Evolutionary conservation across 2,888 invertebrate genomes (phyloP), one percentile per base, ranked within the genome.

Genomic region (Cephus pygmeus): DNA sequence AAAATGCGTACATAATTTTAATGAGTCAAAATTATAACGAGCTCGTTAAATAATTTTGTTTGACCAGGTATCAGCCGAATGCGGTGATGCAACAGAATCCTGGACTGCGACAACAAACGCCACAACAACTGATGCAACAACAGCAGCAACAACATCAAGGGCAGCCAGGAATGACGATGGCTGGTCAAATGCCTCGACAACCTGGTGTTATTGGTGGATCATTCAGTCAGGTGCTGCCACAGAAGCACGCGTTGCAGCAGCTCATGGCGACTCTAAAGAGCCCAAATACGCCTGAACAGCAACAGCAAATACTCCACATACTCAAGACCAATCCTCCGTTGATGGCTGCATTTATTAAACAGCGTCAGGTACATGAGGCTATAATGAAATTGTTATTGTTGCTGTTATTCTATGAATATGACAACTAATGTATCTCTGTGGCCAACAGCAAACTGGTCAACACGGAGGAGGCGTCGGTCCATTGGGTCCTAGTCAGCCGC

Each of bases 311-410:
- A 81, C 93, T 98, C 81, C 95, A 96, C 88, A 97, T 98, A 88
- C 94, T 98, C 82, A 98, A 98, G 92, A 96, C 96, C 83, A 98
- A 98, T 92, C 98, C 98, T 69, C 97, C 97, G 87, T 93, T 99
- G 74, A 98, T 98, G 97, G 97, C 98, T 78, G 97, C 98, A 77
- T 98, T 98, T 90, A 96, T 98, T 84, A 97, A 98, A 89, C 97
- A 97, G 91, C 93, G 97, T 90, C 95, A 96, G 92, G 95, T 94
- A 84, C 0, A 9, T 71, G 33, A 36, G 74, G 35, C 15, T n/a
- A 23, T 35, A 31, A 12, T 31, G 12, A 31, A 33, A 30, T 34
- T 74, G n/a, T 30, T 11, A 23, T 35, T 74, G n/a, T 73, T 73
- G n/a, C 2, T 35, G 23, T 74, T 35, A 35, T 15, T 35, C n/a